Conservation (phyloP, 2,888 invertebrate genomes). For the Nezara viridula region DNA sequence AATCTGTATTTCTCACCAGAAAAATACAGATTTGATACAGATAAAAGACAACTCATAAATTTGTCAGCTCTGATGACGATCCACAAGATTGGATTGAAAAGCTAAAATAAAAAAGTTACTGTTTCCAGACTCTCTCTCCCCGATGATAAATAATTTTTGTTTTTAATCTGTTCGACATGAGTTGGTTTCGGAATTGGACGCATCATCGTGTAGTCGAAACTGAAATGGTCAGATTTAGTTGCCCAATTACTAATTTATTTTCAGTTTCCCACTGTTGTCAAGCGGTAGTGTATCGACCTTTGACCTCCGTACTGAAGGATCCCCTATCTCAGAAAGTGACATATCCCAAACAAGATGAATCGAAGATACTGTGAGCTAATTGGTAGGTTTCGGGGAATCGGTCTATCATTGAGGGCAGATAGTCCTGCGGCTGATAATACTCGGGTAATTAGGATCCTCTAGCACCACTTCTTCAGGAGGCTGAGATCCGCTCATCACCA, state of each 20-base stretch:
- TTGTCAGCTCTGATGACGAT: too few relatives aligned
- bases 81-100: too few relatives aligned
- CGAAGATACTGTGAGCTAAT: conserved; percentile 29
- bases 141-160: too few relatives aligned
- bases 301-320: conserved; percentile 1
- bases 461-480: background rate
- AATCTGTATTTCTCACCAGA: too few relatives aligned
- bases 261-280: background rate
- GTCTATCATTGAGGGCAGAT: conserved; percentile 30
- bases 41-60: too few relatives aligned
- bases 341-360: conserved; percentile 26
- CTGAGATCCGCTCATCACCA: background rate
- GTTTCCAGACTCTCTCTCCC: too few relatives aligned
- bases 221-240: too few relatives aligned
- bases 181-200: too few relatives aligned
- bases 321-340: conserved; percentile 22
- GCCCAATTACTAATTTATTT: background rate
- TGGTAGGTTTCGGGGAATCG: conserved; percentile 42
- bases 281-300: conserved; percentile 33
- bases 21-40: too few relatives aligned
- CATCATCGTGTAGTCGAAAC: too few relatives aligned
- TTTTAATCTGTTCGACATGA: too few relatives aligned
- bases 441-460: background rate
- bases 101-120: too few relatives aligned
- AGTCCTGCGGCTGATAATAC: conserved; percentile 4